A percentile compares a stretch with the other conserved stretches of the same genome.
Conservation (phyloP, 2,797 vertebrate genomes). For the Lithobates pipiens region DNA sequence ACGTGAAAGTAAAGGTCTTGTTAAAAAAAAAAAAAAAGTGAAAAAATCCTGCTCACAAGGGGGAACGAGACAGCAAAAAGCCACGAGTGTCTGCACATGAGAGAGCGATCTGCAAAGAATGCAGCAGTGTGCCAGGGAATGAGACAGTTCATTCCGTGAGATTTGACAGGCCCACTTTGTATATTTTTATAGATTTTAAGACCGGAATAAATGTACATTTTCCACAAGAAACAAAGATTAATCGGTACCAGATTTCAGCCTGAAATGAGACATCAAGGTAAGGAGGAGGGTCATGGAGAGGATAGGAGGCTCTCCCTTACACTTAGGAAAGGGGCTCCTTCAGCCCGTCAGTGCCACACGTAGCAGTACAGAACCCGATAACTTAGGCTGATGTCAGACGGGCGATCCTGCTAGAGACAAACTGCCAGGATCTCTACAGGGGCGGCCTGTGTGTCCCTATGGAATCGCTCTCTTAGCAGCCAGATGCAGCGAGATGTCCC, state of each 20-base stretch:
- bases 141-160: conserved; percentile 46
- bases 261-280: conserved; percentile 43
- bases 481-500: too few relatives aligned
- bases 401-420: too few relatives aligned
- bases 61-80: conserved; percentile 13
- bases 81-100: background rate
- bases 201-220: conserved; percentile 57
- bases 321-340: background rate
- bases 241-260: conserved; percentile 42
- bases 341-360: background rate
- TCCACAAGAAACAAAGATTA: conserved; percentile 51
- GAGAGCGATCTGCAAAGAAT: conserved; percentile 29
- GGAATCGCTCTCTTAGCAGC: too few relatives aligned
- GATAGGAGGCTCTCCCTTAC: background rate
- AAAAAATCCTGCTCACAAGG: background rate
- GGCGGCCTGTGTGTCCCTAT: too few relatives aligned
- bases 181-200: conserved; percentile 50
- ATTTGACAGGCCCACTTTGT: conserved; percentile 50
- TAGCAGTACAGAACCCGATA: background rate
- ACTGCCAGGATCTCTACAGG: too few relatives aligned
- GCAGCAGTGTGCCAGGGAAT: conserved; percentile 43
- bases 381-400: too few relatives aligned
- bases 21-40: background rate
- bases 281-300: conserved; percentile 10
- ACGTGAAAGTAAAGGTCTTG: conserved; percentile 25